Base-by-base conservation (phyloP, 1,140 invertebrate species). In the Maconellicoccus hirsutus region DNA sequence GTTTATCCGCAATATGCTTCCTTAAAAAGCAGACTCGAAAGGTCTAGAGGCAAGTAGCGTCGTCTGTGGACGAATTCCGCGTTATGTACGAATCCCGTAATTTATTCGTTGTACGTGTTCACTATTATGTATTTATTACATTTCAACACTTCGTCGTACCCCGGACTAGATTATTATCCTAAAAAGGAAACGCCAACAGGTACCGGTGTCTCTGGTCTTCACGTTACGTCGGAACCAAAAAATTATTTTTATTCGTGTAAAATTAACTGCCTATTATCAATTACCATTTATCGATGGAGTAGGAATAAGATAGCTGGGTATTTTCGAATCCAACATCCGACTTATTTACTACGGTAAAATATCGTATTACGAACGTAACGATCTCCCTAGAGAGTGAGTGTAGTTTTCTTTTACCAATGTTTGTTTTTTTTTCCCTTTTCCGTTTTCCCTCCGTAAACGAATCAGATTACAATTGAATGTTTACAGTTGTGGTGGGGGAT, bases 261-360 rank as follows among this genome's bases (percentile, higher is more conserved):
- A 52, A 52, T 52, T 52, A 52, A 52, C 42, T 52, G 42, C 42
- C 42, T 52, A 52, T 52, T 52, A 52, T 52, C 42, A 52, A 52
- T 52, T 52, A 52, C 42, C 42, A 16, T 52, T 52, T 19, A 52
- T 52, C 42, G n/a, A 52, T 16, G n/a, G 6, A 16, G 42, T 52
- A 52, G 6, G 6, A 52, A 52, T 8, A 8, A 52, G 42, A 16
- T 52, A 52, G 42, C 42, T 52, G 12, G 42, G 42, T 52, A 4
- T 19, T 19, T 52, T 52, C 42, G n/a, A 8, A 52, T 8, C n/a
- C 6, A 52, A 52, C 42, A 52, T 52, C 42, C 42, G 42, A 52
- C 42, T 52, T 52, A 52, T 52, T 52, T 52, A 52, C 42, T 19
- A 52, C n/a, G n/a, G 6, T 3, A 16, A 52, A 52, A 52, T 52